Percentiles rank a stretch among this genome's conserved stretches.
Conservation (phyloP, 2,113 vertebrate genomes). For the Rafetus swinhoei region DNA sequence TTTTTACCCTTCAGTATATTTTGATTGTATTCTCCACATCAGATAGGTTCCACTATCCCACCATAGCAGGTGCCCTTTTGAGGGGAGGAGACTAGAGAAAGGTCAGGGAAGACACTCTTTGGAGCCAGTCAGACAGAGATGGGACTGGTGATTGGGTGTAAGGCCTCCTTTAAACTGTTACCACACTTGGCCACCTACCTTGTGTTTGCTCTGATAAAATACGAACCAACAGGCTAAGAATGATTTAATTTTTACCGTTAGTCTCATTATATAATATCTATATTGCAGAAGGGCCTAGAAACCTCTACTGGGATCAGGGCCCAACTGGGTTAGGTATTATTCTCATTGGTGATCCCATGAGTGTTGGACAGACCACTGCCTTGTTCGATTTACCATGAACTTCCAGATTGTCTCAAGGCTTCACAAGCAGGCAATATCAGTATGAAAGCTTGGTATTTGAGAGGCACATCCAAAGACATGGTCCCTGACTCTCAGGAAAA, state of each 20-base stretch:
- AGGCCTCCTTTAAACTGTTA: accelerated
- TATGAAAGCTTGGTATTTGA: not conserved
- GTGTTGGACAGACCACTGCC: too few relatives aligned
- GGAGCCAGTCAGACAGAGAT: not conserved
- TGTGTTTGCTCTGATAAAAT: not conserved
- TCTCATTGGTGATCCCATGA: not conserved
- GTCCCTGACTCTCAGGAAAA: not conserved
- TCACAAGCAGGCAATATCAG: not conserved
- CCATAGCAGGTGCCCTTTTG: not conserved
- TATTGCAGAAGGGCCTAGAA: not conserved
- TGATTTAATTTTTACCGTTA: not conserved
- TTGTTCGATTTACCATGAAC: too few relatives aligned
- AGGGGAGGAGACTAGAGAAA: not conserved
- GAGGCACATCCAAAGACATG: not conserved
- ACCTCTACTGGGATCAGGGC: not conserved
- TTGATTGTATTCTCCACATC: not conserved
- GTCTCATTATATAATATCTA: not conserved
- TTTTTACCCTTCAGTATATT: not conserved
- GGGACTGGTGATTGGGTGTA: not conserved
- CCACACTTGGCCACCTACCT: not conserved
- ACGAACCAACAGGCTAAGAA: not conserved
- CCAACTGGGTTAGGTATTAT: not conserved
- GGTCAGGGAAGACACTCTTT: not conserved
- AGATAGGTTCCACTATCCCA: not conserved
- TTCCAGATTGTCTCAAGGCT: not conserved